Conservation (phyloP, 2,113 vertebrate species). For the Cariama cristata region DNA sequence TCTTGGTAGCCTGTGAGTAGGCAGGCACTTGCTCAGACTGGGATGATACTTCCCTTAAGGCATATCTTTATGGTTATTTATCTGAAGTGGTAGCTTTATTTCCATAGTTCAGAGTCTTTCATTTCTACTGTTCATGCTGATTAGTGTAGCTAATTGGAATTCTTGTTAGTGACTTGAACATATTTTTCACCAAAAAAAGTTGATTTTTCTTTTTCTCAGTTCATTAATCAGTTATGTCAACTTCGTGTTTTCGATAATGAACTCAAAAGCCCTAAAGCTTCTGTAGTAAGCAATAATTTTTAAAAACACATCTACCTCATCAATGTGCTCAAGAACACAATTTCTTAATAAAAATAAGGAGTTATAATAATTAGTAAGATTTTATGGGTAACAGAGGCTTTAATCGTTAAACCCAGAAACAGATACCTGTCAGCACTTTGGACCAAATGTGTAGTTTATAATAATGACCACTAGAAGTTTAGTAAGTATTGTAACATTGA, state of each 20-base stretch:
- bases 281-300: not conserved
- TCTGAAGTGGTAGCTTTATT: not conserved
- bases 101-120: not conserved
- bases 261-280: not conserved
- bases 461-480: not conserved
- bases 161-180: not conserved
- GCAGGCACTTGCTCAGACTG: not conserved
- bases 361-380: not conserved
- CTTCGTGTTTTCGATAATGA: not conserved
- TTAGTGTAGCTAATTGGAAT: not conserved
- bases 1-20: not conserved
- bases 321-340: not conserved
- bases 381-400: not conserved
- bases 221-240: not conserved
- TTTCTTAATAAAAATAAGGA: not conserved
- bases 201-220: not conserved
- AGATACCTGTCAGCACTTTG: not conserved
- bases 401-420: not conserved
- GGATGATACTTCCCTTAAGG: not conserved
- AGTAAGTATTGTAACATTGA: not conserved
- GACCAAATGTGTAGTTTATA: not conserved
- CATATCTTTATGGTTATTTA: rapidly evolving
- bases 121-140: not conserved
- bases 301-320: not conserved
- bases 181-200: not conserved